A percentile compares a stretch with the other conserved stretches of the same genome.
Conservation (phyloP, 2,797 vertebrate species). For the Heterohyrax brucei region DNA sequence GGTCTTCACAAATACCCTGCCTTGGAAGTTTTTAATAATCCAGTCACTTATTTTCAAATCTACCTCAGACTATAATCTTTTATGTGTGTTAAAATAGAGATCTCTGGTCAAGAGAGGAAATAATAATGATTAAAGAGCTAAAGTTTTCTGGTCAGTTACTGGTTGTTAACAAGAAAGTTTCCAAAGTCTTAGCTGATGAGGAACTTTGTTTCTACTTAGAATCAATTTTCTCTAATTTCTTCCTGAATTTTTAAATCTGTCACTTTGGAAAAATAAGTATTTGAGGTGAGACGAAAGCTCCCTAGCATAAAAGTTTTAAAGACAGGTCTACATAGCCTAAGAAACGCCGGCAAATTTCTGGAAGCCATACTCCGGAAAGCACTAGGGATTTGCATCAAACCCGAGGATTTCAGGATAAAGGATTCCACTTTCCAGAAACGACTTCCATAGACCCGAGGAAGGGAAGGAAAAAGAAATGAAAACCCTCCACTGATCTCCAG, state of each 20-base stretch:
- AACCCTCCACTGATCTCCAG: background rate
- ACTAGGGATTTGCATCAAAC: constrained; percentile 10
- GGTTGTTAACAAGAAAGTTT: constrained; percentile 35
- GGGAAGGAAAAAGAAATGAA: background rate
- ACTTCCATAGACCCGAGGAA: constrained; percentile 52
- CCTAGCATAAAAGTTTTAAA: background rate
- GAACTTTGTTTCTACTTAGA: constrained; percentile 31
- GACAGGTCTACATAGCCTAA: background rate
- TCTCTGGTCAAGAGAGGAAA: background rate
- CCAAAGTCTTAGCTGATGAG: constrained; percentile 35
- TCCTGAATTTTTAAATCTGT: constrained; percentile 56
- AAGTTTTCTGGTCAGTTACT: background rate
- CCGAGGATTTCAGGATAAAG: constrained; percentile 38
- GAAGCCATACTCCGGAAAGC: background rate
- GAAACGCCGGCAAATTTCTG: background rate
- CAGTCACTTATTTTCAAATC: background rate
- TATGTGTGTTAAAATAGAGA: background rate
- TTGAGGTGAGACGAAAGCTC: background rate
- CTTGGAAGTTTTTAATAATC: constrained; percentile 19
- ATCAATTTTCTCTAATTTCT: constrained; percentile 31
- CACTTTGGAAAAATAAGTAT: constrained; percentile 14
- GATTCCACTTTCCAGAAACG: background rate
- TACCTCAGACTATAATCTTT: background rate
- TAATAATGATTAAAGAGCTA: constrained; percentile 4
- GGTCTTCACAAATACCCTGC: background rate